Conservation (phyloP, 2,888 invertebrate species). For the Lasioglossum zephyrum region DNA sequence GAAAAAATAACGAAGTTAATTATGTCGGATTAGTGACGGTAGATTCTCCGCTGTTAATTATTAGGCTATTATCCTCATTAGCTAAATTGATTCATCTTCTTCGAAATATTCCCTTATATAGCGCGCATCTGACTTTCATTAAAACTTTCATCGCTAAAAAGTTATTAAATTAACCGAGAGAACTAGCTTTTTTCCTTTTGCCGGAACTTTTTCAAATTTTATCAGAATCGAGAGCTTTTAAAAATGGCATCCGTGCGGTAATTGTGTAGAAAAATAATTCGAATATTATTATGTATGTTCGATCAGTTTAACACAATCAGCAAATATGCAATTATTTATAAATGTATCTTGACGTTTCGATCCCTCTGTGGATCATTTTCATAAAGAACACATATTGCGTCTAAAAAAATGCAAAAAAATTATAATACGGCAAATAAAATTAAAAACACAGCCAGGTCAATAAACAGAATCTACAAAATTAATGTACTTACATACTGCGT, state of each 20-base stretch:
- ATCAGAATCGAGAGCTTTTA: background rate
- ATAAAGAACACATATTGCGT: too few relatives aligned
- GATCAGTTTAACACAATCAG: too few relatives aligned
- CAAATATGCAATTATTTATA: too few relatives aligned
- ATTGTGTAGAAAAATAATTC: too few relatives aligned
- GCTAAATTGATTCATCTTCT: background rate
- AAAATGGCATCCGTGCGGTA: background rate
- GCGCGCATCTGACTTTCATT: background rate
- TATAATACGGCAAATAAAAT: too few relatives aligned
- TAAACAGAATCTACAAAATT: too few relatives aligned
- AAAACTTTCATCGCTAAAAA: background rate
- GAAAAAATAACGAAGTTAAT: constrained; percentile 27
- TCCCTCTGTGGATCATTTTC: too few relatives aligned
- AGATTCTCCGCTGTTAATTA: background rate
- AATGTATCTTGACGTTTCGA: too few relatives aligned
- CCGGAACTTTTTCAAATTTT: background rate
- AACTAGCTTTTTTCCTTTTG: background rate
- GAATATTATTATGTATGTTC: too few relatives aligned
- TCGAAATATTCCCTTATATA: background rate
- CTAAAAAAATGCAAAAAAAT: too few relatives aligned
- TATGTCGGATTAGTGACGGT: constrained; percentile 22
- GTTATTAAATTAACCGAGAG: background rate
- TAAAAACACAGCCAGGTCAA: too few relatives aligned
- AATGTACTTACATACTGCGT: too few relatives aligned
- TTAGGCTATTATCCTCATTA: background rate